Evolutionary conservation across 2,888 invertebrate genomes (phyloP), one percentile per base, ranked within the genome.

Genomic region (Tiphia femorata): DNA sequence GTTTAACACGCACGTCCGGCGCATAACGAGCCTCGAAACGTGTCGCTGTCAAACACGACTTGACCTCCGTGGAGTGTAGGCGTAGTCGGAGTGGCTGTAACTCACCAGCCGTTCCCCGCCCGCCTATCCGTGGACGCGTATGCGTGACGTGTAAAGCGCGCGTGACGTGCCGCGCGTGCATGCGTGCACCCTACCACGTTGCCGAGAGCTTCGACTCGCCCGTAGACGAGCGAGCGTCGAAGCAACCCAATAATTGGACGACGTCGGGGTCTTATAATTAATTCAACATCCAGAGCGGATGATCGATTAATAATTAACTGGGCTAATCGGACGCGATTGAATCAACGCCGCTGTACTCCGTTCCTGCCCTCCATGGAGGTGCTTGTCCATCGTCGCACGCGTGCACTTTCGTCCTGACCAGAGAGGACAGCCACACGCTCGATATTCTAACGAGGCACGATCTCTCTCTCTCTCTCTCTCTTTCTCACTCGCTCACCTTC

Each of bases 241-340:
- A n/a, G n/a, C n/a, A n/a, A n/a, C 21, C 41, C 54, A 57, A 69
- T 64, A 62, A 64, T 68, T 61, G 61, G 49, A 56, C 49, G 33
- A 25, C 37, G 40, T 23, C 49, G 55, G 50, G 50, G 61, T 55
- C 62, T 71, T 61, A 72, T 72, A 71, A 74, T 74, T 70, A 66
- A 74, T 74, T 67, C 68, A 64, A 47, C 57, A 50, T 53, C 61
- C 55, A 21, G 52, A 47, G 30, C 29, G 37, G 30, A 38, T 33
- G 48, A 60, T 53, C 64, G 58, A 53, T 59, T 62, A 38, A 40
- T 50, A 52, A 66, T 66, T 59, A 66, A 58, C 54, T 30, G 50
- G 20, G 16, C 30, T 57, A 63, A 58, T 60, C 48, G 57, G 30
- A 40, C 62, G 41, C 58, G 21, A 48, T 59, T 46, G 41, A 37